phyloP scores from a whole-genome alignment of 2,888 invertebrate genomes.

The Exocentrus adspersus region DNA sequence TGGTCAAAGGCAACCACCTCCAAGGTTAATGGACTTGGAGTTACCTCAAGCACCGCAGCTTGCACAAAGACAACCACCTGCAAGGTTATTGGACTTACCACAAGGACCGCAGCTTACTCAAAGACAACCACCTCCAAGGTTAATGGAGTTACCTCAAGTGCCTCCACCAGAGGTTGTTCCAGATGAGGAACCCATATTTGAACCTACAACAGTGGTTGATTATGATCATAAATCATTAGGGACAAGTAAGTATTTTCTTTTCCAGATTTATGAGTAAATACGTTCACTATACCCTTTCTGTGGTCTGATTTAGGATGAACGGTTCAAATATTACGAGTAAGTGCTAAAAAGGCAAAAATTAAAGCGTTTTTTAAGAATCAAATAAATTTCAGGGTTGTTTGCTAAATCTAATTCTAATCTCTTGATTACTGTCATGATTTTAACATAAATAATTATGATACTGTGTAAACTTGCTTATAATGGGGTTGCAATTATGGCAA shows the following conservation, averaged over 20 bases:
- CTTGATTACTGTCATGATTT: too few species aligned
- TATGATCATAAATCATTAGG: conserved; percentile 74
- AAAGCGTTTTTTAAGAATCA: too few species aligned
- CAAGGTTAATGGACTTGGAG: not conserved
- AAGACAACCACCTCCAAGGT: not conserved
- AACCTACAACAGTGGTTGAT: conserved; percentile 73
- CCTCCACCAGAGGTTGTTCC: conserved; percentile 1
- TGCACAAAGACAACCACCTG: not conserved
- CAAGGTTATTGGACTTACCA: not conserved
- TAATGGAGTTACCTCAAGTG: not conserved
- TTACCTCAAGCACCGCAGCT: not conserved
- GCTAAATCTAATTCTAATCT: too few species aligned
- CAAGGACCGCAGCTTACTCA: not conserved
- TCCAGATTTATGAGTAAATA: too few species aligned
- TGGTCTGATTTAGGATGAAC: too few species aligned
- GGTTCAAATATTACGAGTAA: too few species aligned
- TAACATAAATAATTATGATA: too few species aligned
- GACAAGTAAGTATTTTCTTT: conserved; percentile 65
- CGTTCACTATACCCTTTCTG: too few species aligned
- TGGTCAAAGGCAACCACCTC: not conserved
- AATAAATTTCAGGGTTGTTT: too few species aligned
- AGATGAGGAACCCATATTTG: conserved; percentile 62
- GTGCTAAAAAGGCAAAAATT: too few species aligned
- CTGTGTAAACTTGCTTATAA: too few species aligned
- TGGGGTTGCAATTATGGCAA: too few species aligned